phyloP scores from a whole-genome alignment of 2,797 vertebrate genomes.

The Masticophis lateralis region DNA sequence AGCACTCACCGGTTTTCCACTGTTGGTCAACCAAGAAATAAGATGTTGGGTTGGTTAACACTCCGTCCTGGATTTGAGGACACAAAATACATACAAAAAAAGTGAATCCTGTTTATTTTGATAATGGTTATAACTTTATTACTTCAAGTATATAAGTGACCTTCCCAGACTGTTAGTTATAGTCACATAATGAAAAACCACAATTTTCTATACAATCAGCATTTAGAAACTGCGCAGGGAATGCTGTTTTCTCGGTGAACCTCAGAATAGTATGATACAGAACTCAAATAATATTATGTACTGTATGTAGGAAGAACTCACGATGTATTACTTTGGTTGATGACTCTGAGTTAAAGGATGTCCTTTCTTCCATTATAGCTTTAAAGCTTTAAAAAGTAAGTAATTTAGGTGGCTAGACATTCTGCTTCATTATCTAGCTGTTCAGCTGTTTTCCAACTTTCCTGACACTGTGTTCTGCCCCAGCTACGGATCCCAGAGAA shows the following conservation, averaged over 20 bases:
- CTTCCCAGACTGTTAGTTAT: neutral
- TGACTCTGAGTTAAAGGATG: neutral
- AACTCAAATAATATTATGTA: neutral
- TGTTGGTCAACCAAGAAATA: neutral
- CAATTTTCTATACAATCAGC: neutral
- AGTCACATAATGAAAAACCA: neutral
- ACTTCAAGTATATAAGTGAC: neutral
- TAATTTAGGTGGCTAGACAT: neutral
- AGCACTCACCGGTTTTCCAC: neutral
- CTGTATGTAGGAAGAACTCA: neutral
- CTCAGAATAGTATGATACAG: neutral
- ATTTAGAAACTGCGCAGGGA: neutral
- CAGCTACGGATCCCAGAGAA: no score
- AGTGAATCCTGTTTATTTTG: slow-evolving; percentile 10
- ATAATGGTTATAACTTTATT: slow-evolving; percentile 4
- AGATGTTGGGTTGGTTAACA: slow-evolving; percentile 8
- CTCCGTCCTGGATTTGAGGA: neutral
- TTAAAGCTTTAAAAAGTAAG: neutral
- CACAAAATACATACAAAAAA: slow-evolving; percentile 28
- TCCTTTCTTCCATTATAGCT: neutral
- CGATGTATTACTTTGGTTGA: neutral
- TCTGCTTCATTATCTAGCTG: neutral
- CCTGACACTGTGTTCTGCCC: neutral
- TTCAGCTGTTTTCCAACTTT: neutral
- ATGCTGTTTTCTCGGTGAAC: neutral